Percentiles rank a stretch among this genome's conserved stretches.
phyloP scores from a whole-genome alignment of 2,888 invertebrate genomes.

The Lysandra coridon region DNA sequence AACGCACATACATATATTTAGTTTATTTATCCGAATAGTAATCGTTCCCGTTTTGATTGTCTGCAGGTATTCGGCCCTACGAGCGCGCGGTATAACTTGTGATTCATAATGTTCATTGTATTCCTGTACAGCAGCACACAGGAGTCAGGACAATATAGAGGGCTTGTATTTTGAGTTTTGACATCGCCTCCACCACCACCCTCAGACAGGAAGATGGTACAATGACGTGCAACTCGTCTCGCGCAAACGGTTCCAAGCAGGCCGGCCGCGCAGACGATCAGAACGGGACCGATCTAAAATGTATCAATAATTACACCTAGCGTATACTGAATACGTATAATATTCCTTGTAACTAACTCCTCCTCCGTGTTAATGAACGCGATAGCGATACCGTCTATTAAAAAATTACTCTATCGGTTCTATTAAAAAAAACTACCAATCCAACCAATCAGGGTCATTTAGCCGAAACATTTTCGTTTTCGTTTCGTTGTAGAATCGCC shows the following conservation, averaged over 20 bases:
- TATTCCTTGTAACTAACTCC: conserved; percentile 66
- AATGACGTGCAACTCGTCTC: not conserved
- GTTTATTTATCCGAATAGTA: conserved; percentile 50
- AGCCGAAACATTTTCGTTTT: too few relatives aligned
- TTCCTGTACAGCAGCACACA: not conserved
- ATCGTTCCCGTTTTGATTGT: conserved; percentile 40
- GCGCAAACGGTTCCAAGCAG: not conserved
- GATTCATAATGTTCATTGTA: too few relatives aligned
- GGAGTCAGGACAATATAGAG: not conserved
- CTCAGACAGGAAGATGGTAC: not conserved
- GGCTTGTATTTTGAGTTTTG: not conserved
- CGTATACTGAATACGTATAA: conserved; percentile 77
- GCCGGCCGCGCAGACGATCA: conserved; percentile 35
- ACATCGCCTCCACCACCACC: not conserved
- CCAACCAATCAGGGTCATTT: too few relatives aligned
- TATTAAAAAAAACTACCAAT: too few relatives aligned
- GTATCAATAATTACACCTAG: conserved; percentile 67
- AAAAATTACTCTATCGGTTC: too few relatives aligned
- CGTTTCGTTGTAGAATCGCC: too few relatives aligned
- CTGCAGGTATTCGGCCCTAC: conserved; percentile 19
- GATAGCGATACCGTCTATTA: conserved; percentile 64
- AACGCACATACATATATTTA: conserved; percentile 63
- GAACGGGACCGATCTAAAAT: conserved; percentile 50
- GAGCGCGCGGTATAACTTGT: not conserved
- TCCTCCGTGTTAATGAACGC: conserved; percentile 58